Conservation (phyloP, 1,140 invertebrate species). For the Phocides pigmalion region DNA sequence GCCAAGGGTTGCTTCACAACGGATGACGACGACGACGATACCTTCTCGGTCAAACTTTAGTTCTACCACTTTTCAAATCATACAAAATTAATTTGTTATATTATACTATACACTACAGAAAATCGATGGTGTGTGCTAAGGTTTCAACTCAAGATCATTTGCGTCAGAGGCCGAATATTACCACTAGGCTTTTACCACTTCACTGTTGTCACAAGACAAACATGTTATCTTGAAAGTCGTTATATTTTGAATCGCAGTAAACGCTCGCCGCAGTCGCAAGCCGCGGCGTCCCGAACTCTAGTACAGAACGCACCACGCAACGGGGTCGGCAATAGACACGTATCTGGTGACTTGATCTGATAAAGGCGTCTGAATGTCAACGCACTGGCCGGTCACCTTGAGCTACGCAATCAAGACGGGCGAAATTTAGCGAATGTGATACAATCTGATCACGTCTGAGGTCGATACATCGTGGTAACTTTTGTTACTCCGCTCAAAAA, state of each 20-base stretch:
- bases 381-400: conserved; percentile 73
- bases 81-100: no score
- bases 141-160: no score
- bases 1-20: no score
- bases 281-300: background rate
- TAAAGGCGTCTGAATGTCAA: conserved; percentile 75
- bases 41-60: no score
- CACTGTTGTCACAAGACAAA: no score
- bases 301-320: conserved; percentile 19
- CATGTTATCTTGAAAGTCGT: no score
- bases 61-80: no score
- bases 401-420: conserved; percentile 45
- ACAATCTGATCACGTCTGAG: conserved; percentile 39
- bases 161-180: no score
- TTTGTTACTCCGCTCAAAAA: conserved; percentile 43
- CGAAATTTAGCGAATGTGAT: conserved; percentile 52
- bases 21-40: no score
- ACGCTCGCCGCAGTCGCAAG: background rate
- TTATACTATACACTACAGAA: no score
- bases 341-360: conserved; percentile 31
- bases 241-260: background rate
- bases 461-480: conserved; percentile 47
- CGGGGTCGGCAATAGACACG: conserved; percentile 25
- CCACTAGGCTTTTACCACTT: no score
- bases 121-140: no score